These are phyloP conservation scores for Toxostoma redivivum DNA, from an alignment of 2,113 vertebrate genomes.

Conservation along the genomic window DNA sequence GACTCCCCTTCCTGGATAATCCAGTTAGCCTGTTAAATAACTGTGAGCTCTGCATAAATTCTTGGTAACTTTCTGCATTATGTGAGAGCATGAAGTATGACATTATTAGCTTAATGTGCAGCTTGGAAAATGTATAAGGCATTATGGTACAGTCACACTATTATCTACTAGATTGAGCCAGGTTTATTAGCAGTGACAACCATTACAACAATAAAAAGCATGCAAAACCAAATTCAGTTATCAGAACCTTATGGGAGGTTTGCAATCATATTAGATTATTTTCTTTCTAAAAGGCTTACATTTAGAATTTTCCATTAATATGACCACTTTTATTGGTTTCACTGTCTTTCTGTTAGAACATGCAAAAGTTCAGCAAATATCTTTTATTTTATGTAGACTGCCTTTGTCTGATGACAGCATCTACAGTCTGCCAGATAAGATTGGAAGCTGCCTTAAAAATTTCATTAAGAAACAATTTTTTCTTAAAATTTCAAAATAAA, in stretches of 20 bases:
- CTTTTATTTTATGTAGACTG: background rate
- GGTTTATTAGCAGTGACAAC: constrained; percentile 40
- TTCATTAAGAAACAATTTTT: background rate
- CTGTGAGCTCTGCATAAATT: background rate
- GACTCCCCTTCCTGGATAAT: background rate
- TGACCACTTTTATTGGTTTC: background rate
- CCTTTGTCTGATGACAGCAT: background rate
- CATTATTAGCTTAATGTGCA: background rate
- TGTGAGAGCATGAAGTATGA: background rate
- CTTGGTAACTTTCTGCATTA: background rate
- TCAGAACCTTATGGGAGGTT: background rate
- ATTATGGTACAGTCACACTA: background rate
- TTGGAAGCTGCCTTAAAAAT: background rate
- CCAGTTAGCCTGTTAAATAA: constrained; percentile 40
- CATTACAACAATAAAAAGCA: background rate
- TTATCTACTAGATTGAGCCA: background rate
- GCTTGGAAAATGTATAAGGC: background rate
- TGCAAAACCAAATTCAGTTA: background rate
- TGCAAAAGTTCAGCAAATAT: background rate
- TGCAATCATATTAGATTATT: background rate
- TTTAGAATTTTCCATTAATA: background rate
- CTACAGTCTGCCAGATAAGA: background rate
- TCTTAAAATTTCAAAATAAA: background rate
- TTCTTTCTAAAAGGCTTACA: background rate
- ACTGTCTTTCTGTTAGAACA: background rate